These are phyloP conservation scores for Homarus gammarus DNA, from an alignment of 2,888 invertebrate species.

Conservation along the genomic window DNA sequence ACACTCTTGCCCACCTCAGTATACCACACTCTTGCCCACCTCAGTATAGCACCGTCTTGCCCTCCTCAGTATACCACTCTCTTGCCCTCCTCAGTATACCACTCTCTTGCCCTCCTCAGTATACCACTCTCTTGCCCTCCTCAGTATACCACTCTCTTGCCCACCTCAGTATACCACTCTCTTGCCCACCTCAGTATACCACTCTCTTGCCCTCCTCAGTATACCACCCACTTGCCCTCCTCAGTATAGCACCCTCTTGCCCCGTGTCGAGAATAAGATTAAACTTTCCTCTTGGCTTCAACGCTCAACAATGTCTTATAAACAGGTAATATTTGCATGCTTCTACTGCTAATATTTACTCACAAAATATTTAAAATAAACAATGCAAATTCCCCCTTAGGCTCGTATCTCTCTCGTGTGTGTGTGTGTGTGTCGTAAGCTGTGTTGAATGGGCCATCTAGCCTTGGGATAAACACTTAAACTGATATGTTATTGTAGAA, in stretches of 20 bases:
- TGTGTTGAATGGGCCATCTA: too few relatives aligned
- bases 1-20: neutral
- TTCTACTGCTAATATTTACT: slow-evolving; percentile 1
- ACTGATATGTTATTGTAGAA: too few relatives aligned
- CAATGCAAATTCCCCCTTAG: neutral
- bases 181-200: too few relatives aligned
- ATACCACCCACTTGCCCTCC: neutral
- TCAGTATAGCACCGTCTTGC: neutral
- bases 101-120: neutral
- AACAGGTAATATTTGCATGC: neutral
- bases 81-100: neutral
- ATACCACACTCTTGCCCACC: neutral
- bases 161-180: neutral
- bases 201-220: neutral
- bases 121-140: neutral
- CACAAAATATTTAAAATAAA: slow-evolving; percentile 1
- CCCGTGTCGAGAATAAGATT: neutral
- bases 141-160: neutral
- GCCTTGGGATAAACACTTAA: too few relatives aligned
- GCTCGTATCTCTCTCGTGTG: neutral
- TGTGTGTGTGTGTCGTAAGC: neutral
- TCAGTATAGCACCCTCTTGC: neutral
- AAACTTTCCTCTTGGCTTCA: neutral
- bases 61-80: neutral
- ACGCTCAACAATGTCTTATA: neutral